Percentiles rank a stretch among this genome's conserved stretches.
These are phyloP conservation scores for Elachura formosa DNA, from an alignment of 2,113 vertebrate genomes.

Conservation along the genomic window DNA sequence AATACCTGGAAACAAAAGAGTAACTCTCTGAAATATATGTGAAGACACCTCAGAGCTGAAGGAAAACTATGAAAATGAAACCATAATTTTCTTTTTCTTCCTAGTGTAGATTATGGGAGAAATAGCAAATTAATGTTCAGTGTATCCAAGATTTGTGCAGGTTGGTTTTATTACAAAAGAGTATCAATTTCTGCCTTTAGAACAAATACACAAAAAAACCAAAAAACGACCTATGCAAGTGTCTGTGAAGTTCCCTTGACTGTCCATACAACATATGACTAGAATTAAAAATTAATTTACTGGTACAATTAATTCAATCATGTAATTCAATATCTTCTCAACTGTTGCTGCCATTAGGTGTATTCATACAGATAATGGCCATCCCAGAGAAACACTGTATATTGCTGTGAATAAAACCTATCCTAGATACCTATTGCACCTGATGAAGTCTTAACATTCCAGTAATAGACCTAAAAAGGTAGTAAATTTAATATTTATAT, in stretches of 20 bases:
- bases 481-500: background rate
- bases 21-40: background rate
- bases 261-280: background rate
- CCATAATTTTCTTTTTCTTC: constrained; percentile 2
- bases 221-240: background rate
- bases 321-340: background rate
- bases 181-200: background rate
- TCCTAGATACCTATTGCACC: background rate
- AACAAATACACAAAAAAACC: background rate
- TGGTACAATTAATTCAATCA: background rate
- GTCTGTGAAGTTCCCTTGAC: background rate
- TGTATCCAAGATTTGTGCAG: background rate
- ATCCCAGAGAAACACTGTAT: background rate
- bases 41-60: constrained; percentile 29
- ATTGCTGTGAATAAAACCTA: background rate
- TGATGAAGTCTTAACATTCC: background rate
- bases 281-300: background rate
- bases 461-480: background rate
- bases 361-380: background rate
- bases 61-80: constrained; percentile 12
- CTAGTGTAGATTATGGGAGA: background rate
- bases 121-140: background rate
- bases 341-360: background rate
- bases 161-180: background rate
- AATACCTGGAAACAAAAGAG: constrained; percentile 35